Conservation (phyloP, 2,888 invertebrate species). For the Agriopis marginaria region DNA sequence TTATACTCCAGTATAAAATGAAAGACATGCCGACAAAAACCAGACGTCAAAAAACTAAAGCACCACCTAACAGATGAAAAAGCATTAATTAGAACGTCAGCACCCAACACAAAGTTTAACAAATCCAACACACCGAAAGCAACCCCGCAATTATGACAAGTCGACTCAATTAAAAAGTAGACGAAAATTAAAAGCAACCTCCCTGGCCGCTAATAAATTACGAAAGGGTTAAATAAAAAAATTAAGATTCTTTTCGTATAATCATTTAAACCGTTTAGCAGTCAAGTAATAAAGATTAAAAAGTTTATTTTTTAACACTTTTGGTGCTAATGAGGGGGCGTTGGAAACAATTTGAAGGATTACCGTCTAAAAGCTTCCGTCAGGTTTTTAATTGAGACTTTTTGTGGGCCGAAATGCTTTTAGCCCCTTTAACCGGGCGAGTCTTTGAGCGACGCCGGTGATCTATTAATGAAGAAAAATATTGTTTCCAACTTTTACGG, state of each 20-base stretch:
- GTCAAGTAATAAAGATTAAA: slow-evolving; percentile 86
- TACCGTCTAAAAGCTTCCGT: slow-evolving; percentile 87
- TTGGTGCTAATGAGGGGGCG: slow-evolving; percentile 86
- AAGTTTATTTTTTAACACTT: slow-evolving; percentile 87
- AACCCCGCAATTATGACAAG: slow-evolving; percentile 73
- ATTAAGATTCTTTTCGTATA: slow-evolving; percentile 78
- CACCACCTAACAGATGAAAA: slow-evolving; percentile 8
- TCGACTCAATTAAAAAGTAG: slow-evolving; percentile 74
- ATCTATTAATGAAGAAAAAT: slow-evolving; percentile 83
- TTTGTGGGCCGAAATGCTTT: slow-evolving; percentile 84
- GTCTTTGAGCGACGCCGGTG: slow-evolving; percentile 77
- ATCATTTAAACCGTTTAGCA: slow-evolving; percentile 85
- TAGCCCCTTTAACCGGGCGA: slow-evolving; percentile 79
- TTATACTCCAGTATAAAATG: neutral
- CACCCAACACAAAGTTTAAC: slow-evolving; percentile 33
- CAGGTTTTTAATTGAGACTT: slow-evolving; percentile 86
- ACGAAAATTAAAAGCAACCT: slow-evolving; percentile 71
- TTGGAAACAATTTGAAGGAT: slow-evolving; percentile 86
- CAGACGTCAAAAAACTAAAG: slow-evolving; percentile 7
- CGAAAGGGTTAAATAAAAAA: slow-evolving; percentile 79
- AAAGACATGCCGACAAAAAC: neutral
- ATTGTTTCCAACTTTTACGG: slow-evolving; percentile 57
- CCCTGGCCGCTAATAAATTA: slow-evolving; percentile 78
- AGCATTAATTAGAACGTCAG: slow-evolving; percentile 31
- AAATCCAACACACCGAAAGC: slow-evolving; percentile 54